These are phyloP conservation scores for Xenops minutus DNA, from an alignment of 2,797 vertebrate genomes.

Conservation along the genomic window DNA sequence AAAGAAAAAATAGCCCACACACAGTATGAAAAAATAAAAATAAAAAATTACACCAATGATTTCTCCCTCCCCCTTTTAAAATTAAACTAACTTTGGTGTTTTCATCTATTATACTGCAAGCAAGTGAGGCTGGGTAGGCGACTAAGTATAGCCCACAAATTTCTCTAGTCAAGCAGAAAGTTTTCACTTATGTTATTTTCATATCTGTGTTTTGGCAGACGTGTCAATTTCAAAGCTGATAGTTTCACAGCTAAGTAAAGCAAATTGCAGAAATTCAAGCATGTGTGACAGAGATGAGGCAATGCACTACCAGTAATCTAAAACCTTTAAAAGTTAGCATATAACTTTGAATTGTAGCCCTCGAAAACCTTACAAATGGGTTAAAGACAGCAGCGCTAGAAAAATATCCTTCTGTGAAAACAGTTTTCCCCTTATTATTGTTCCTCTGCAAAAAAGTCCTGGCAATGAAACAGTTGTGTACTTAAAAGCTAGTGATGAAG, in stretches of 20 bases:
- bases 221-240: background rate
- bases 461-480: background rate
- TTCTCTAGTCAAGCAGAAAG: background rate
- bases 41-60: background rate
- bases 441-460: background rate
- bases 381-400: background rate
- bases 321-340: background rate
- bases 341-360: background rate
- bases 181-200: background rate
- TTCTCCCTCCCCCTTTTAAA: background rate
- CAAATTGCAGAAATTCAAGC: background rate
- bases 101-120: background rate
- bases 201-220: background rate
- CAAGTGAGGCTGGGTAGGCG: background rate
- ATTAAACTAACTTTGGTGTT: background rate
- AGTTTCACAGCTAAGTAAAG: background rate
- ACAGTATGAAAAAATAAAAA: background rate
- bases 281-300: background rate
- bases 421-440: background rate
- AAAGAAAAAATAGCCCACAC: background rate
- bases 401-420: background rate
- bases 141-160: background rate
- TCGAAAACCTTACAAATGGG: background rate
- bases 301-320: background rate
- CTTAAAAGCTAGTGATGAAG: background rate